Evolutionary conservation across 2,888 invertebrate species (phyloP), one percentile per base, ranked within the genome.

Genomic region (Meghimatium bilineatum): DNA sequence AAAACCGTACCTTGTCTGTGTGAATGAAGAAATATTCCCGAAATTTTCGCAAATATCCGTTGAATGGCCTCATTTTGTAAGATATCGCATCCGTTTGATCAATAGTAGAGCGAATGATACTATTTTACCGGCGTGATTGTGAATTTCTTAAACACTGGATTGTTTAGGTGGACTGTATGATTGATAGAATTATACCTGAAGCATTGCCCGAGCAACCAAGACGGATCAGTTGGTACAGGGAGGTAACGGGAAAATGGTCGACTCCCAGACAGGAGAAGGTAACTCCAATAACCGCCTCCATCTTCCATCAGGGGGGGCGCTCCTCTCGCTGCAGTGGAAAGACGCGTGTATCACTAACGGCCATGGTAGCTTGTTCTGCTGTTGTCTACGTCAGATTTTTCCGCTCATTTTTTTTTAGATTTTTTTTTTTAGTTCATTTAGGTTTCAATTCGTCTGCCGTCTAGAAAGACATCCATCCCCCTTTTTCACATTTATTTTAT

Each of bases 221-320:
- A 44, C 38, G 26, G 26, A 34, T 20, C 10, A 32, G 1, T 26
- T 36, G 14, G 76, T 52, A 32, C 34, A 60, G 60, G 76, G 52
- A 36, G 76, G 60, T 60, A 60, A 76, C 44, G 44, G 44, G 44
- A 69, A 36, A 26, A 69, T 36, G 69, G 69, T 38, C 36, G 69
- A 36, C 69, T 69, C 69, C 20, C 69, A 34, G 38, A 34, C 69
- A 69, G 26, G 69, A 34, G 60, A 69, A 69, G 69, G 69, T 69
- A 69, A 69, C 69, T 69, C 20, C 23, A 34, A 69, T 8, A 38
- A 36, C 17, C 69, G 29, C 36, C 69, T 38, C 36, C 69, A 69
- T 69, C 36, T 69, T 69, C 26, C 23, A 34, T 34, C 34, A 34
- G 67, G 67, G 67, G 67, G 32, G n/a, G 23, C 60, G 2, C 60